phyloP scores from a whole-genome alignment of 2,797 vertebrate genomes.

The Cichlasoma orientale region DNA sequence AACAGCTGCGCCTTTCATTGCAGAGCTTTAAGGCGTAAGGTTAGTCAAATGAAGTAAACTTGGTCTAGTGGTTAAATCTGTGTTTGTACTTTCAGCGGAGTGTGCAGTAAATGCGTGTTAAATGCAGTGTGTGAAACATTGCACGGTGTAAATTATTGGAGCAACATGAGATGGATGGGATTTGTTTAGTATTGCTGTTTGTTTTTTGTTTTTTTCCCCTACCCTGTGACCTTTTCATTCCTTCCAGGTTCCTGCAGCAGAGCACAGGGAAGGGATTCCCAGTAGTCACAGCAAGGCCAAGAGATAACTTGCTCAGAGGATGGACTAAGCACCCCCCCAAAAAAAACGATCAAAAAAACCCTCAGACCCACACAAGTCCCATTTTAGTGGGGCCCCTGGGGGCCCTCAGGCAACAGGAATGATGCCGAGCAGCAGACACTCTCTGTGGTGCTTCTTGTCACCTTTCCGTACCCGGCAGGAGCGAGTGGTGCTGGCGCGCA shows the following conservation, averaged over 20 bases:
- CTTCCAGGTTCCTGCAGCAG: background rate
- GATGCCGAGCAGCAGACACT: conserved; percentile 71
- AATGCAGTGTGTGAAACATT: background rate
- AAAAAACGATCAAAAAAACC: background rate
- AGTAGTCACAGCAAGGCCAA: background rate
- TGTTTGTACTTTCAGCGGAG: background rate
- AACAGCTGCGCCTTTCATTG: background rate
- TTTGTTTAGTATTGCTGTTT: background rate
- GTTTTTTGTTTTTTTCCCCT: background rate
- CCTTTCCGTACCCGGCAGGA: conserved; percentile 81
- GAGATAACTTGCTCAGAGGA: conserved; percentile 22
- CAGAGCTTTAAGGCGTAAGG: background rate
- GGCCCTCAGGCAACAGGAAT: conserved; percentile 8
- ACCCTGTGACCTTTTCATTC: background rate
- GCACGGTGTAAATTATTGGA: background rate
- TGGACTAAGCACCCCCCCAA: conserved; percentile 40
- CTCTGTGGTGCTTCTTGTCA: conserved; percentile 70
- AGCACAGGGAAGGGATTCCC: background rate
- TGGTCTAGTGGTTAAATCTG: background rate
- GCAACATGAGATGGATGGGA: background rate
- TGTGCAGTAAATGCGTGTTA: background rate
- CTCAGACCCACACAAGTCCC: background rate
- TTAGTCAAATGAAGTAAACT: background rate
- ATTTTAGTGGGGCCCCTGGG: conserved; percentile 19
- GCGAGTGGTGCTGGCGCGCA: conserved; percentile 82